A percentile compares a stretch with the other conserved stretches of the same genome.
phyloP scores from a whole-genome alignment of 2,888 invertebrate genomes.

The Cacoxenus indagator region DNA sequence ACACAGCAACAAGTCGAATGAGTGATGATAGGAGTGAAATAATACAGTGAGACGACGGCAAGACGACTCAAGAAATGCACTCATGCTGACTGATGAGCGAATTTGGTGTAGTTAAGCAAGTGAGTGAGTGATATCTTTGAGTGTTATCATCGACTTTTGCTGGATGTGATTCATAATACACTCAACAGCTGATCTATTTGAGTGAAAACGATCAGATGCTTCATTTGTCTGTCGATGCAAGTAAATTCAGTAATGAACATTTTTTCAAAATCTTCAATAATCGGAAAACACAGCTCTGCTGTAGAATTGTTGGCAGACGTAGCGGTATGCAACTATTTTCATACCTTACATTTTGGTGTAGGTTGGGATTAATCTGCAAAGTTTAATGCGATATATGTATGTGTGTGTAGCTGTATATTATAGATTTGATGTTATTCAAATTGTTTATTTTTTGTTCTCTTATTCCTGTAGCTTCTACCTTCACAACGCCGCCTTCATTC shows the following conservation, averaged over 20 bases:
- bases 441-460: constrained; percentile 20
- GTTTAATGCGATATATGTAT: neutral
- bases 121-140: neutral
- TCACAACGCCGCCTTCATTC: constrained; percentile 42
- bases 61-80: neutral
- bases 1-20: neutral
- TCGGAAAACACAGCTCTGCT: no score
- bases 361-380: constrained; percentile 9
- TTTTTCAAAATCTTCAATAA: no score
- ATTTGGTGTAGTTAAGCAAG: neutral
- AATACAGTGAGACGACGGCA: neutral
- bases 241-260: no score
- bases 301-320: no score
- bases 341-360: neutral
- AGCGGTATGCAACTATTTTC: no score
- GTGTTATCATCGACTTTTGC: neutral
- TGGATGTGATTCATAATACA: neutral
- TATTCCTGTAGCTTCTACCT: constrained; percentile 26
- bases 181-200: neutral
- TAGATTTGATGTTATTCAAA: constrained; percentile 17
- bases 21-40: neutral
- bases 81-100: neutral
- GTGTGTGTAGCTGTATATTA: constrained; percentile 12
- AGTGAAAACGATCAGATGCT: no score
- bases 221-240: no score